Percentiles rank a stretch among this genome's conserved stretches.
Evolutionary conservation across 2,888 invertebrate species (phyloP).

Genomic region (Phragmatobia fuliginosa): DNA sequence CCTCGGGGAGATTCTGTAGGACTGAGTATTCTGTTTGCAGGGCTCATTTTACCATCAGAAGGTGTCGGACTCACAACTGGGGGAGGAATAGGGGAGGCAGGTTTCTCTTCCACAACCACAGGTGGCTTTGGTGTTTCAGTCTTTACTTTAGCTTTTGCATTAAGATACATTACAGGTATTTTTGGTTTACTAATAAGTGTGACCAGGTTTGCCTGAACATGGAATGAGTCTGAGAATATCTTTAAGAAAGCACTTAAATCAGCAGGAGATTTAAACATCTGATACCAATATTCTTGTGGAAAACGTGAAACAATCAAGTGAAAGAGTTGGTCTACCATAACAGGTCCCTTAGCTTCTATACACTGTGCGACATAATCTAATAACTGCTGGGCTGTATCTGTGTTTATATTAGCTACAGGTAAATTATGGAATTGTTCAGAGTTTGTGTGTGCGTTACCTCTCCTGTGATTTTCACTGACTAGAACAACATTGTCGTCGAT

Average conservation of each 20-base stretch:
- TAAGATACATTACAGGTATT: slow-evolving; percentile 87
- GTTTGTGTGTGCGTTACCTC: slow-evolving; percentile 89
- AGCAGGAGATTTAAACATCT: slow-evolving; percentile 95
- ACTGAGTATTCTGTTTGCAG: slow-evolving; percentile 83
- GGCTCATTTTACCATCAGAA: slow-evolving; percentile 78
- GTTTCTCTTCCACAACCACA: slow-evolving; percentile 76
- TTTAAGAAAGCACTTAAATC: slow-evolving; percentile 96
- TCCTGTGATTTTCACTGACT: slow-evolving; percentile 89
- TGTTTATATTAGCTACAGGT: slow-evolving; percentile 93
- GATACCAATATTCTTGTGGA: slow-evolving; percentile 92
- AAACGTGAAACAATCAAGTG: slow-evolving; percentile 92
- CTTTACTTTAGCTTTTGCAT: slow-evolving; percentile 82
- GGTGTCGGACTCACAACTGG: slow-evolving; percentile 78
- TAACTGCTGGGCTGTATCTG: slow-evolving; percentile 93
- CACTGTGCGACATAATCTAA: slow-evolving; percentile 94
- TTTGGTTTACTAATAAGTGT: slow-evolving; percentile 93
- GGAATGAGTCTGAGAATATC: slow-evolving; percentile 97
- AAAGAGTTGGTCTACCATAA: slow-evolving; percentile 95
- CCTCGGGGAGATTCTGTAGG: slow-evolving; percentile 83
- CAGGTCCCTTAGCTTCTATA: slow-evolving; percentile 93
- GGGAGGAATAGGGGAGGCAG: slow-evolving; percentile 72
- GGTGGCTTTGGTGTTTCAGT: slow-evolving; percentile 85
- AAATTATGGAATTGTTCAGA: slow-evolving; percentile 89
- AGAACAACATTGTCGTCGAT: slow-evolving; percentile 95
- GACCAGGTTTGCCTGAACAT: slow-evolving; percentile 96